Conservation (phyloP, 1,140 invertebrate genomes). For the Hydropsyche tenuis region DNA sequence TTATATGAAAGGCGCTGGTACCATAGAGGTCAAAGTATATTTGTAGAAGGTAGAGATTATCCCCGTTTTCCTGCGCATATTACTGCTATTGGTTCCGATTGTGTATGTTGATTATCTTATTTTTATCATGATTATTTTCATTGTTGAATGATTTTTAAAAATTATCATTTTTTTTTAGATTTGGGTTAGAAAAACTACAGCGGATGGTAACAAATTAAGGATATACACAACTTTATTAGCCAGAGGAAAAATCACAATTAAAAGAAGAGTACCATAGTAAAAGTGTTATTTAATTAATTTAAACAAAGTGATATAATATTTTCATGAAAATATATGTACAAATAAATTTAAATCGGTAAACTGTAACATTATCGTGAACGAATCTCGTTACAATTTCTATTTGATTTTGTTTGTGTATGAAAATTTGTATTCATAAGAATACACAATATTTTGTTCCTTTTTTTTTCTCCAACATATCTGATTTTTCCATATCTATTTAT, state of each 20-base stretch:
- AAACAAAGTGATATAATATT: background rate
- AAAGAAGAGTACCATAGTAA: constrained; percentile 73
- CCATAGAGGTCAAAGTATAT: constrained; percentile 90
- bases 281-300: background rate
- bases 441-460: too few relatives aligned
- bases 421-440: too few relatives aligned
- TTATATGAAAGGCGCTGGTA: constrained; percentile 94
- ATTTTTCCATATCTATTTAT: too few relatives aligned
- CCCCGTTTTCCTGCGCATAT: constrained; percentile 85
- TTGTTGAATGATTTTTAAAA: constrained; percentile 23
- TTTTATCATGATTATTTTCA: constrained; percentile 2
- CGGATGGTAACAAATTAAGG: constrained; percentile 76
- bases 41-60: constrained; percentile 86
- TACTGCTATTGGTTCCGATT: constrained; percentile 86
- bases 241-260: constrained; percentile 87
- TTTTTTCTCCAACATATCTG: too few relatives aligned
- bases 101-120: constrained; percentile 67
- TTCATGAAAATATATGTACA: background rate
- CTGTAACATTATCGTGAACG: background rate
- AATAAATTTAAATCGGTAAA: too few relatives aligned
- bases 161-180: constrained; percentile 68
- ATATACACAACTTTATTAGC: constrained; percentile 85
- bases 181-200: constrained; percentile 85
- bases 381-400: background rate
- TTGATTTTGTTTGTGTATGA: background rate